Percentiles rank a stretch among this genome's conserved stretches.
phyloP scores from a whole-genome alignment of 2,113 vertebrate genomes.

The Pseudopodoces humilis region DNA sequence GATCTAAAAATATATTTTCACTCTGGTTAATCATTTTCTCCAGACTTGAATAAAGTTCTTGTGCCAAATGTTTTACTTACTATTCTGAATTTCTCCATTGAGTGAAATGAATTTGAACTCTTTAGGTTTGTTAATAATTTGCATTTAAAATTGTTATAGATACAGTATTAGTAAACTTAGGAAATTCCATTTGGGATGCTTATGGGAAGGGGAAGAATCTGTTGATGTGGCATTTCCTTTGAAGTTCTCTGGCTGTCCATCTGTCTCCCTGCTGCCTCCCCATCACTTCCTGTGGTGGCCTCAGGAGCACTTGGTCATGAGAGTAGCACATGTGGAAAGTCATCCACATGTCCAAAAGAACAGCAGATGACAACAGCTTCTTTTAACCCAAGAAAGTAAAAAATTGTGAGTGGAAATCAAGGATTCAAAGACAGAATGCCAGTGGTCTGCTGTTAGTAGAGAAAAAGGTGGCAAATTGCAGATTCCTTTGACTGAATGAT shows the following conservation, averaged over 20 bases:
- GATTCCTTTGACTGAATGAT: neutral
- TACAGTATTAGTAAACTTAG: conserved; percentile 15
- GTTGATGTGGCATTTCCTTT: conserved; percentile 55
- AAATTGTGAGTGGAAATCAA: neutral
- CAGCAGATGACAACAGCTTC: conserved; percentile 16
- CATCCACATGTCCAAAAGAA: neutral
- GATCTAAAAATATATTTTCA: neutral
- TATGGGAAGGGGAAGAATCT: conserved; percentile 13
- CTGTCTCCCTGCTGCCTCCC: conserved; percentile 57
- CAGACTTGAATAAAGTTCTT: neutral
- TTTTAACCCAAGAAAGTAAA: neutral
- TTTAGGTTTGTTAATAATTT: neutral
- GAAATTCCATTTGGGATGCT: conserved; percentile 34
- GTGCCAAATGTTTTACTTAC: neutral
- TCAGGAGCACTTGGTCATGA: conserved; percentile 24
- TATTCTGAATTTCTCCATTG: neutral
- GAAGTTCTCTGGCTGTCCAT: conserved; percentile 54
- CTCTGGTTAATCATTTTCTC: neutral
- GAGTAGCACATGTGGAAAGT: conserved; percentile 50
- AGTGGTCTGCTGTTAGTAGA: neutral
- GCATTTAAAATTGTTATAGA: neutral
- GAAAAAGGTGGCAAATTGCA: neutral
- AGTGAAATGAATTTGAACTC: neutral
- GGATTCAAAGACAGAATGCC: neutral
- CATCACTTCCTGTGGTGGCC: conserved; percentile 46